Base-by-base conservation (phyloP, 1,140 invertebrate species). In the Sycophila sp. region DNA sequence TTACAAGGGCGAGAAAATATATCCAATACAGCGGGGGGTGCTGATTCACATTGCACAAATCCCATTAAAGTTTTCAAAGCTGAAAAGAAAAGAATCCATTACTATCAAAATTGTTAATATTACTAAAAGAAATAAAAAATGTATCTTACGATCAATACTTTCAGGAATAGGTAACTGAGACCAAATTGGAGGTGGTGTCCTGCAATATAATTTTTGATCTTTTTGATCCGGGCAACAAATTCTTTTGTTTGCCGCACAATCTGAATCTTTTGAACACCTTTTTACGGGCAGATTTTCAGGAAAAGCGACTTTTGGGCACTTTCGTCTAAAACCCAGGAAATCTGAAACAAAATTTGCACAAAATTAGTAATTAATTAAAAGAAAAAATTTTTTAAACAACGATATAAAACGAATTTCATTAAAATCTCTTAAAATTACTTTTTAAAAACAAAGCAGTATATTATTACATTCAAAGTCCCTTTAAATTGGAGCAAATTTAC, bases 41-140 rank as follows among this genome's bases (percentile, higher is more conserved):
- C 88, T n/a, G 89, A 81, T 7, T 91, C 91, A 78, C 92, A 93
- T 77, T 92, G 91, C 62, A 93, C 83, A 71, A 92, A 93, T 45
- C 89, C 87, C 40, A 89, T 86, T 22, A 91, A 82, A 82, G 83
- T 82, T 63, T 87, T 86, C 13, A 91, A 78, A 28, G 89, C 90
- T 91, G 13, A 81, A 59, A 83, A 76, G 72, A 77, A 28, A 42
- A 6, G 0, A 56, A 7, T 26, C 22, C 0, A 56, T 34, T 34
- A 17, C 4, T 17, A 56, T 32, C 1, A 2, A 56, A 32, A n/a
- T 10, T n/a, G 10, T 53, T 53, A 28, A 0, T 53, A 15, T 36
- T 36, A 5, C 5, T 36, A 7, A 36, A 36, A 36, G 13, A 36
- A 13, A 36, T 36, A 7, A 36, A 36, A 7, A 24, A 53, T 53